These are phyloP conservation scores for Otolemur garnettii DNA, from an alignment of 2,113 vertebrate species.

Conservation along the genomic window DNA sequence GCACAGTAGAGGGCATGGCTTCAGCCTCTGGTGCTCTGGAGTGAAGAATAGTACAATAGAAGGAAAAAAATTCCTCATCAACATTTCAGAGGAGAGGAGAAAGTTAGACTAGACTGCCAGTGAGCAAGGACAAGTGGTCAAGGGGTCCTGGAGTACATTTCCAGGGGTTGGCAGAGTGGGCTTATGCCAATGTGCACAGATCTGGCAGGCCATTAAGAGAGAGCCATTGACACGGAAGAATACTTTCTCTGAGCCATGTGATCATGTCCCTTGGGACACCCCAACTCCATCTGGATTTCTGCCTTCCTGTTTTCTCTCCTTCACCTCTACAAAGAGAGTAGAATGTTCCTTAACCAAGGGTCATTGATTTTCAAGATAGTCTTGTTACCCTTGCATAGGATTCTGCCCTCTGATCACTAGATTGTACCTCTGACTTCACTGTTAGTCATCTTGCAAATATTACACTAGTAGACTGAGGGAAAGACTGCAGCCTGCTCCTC, in stretches of 20 bases:
- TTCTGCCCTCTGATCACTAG: slow-evolving; percentile 33
- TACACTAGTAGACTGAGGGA: neutral
- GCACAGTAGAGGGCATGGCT: neutral
- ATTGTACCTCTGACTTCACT: slow-evolving; percentile 33
- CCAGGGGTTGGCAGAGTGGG: neutral
- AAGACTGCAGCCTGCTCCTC: neutral
- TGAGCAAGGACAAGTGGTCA: neutral
- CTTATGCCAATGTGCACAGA: neutral
- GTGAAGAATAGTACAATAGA: neutral
- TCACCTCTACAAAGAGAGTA: neutral
- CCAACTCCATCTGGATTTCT: slow-evolving; percentile 5
- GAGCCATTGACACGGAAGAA: neutral
- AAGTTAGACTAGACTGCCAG: neutral
- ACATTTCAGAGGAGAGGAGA: neutral
- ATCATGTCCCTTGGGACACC: neutral
- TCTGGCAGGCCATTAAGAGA: neutral
- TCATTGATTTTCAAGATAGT: neutral
- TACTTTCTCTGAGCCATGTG: neutral
- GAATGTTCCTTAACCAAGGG: slow-evolving; percentile 6
- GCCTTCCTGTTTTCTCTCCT: neutral
- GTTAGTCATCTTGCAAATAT: slow-evolving; percentile 54
- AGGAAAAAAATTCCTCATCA: slow-evolving; percentile 31
- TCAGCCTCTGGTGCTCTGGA: slow-evolving; percentile 3
- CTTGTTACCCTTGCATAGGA: slow-evolving; percentile 1
- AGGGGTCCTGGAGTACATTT: neutral